Conservation (phyloP, 2,113 vertebrate genomes). For the Alethe diademata region DNA sequence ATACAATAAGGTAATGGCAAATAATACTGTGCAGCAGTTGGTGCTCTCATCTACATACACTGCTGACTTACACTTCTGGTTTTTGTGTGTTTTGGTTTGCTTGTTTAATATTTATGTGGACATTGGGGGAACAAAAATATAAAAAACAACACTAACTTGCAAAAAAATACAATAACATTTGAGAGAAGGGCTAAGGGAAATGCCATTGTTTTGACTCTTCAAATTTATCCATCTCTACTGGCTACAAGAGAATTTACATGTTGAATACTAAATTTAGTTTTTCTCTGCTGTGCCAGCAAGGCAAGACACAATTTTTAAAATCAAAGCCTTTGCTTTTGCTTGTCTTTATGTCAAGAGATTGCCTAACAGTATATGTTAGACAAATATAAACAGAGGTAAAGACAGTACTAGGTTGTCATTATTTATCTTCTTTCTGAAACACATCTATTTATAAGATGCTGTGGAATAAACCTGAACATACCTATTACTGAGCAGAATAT, state of each 20-base stretch:
- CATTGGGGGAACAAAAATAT: not conserved
- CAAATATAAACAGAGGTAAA: not conserved
- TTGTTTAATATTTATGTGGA: not conserved
- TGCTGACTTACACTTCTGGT: not conserved
- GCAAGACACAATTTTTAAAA: not conserved
- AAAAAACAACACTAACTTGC: not conserved
- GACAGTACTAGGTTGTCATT: not conserved
- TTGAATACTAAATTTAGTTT: not conserved
- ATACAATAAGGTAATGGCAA: constrained; percentile 20
- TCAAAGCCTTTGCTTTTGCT: not conserved
- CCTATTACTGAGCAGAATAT: not conserved
- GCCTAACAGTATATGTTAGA: not conserved
- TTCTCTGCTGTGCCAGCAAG: not conserved
- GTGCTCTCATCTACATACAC: not conserved
- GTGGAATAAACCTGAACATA: not conserved
- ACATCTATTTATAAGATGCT: not conserved
- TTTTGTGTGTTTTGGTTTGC: not conserved
- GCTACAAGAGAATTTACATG: not conserved
- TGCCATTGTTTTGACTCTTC: not conserved
- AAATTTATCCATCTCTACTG: not conserved
- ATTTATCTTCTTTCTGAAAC: not conserved
- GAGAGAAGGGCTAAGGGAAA: not conserved
- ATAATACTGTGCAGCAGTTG: constrained; percentile 5
- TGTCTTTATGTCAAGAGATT: not conserved
- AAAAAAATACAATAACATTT: not conserved